Evolutionary conservation across 2,888 invertebrate species (phyloP).

Genomic region (Catocala nupta): DNA sequence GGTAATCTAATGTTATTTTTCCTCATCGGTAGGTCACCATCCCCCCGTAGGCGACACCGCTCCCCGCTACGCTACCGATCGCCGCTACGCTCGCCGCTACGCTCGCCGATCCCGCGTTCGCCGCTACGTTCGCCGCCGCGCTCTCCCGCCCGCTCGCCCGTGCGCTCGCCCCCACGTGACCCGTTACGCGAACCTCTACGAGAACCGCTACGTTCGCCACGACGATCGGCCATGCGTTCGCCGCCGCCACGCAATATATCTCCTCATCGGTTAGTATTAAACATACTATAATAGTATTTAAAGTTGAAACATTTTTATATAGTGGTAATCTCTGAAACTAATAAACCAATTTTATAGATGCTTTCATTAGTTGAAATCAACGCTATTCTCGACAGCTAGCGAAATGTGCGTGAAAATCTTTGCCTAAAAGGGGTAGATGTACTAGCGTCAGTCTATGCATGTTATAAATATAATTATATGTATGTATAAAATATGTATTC

Average conservation of each 20-base stretch:
- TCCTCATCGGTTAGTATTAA: slow-evolving; percentile 68
- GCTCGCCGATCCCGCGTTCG: slow-evolving; percentile 60
- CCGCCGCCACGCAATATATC: slow-evolving; percentile 61
- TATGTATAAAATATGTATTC: no score
- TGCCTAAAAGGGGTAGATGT: no score
- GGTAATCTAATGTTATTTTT: not conserved
- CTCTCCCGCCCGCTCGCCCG: slow-evolving; percentile 54
- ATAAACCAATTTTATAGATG: no score
- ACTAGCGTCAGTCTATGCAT: no score
- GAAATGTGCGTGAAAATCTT: no score
- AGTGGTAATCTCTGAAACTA: no score
- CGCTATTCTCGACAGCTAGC: no score
- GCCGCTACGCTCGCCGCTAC: slow-evolving; percentile 64
- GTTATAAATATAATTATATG: no score
- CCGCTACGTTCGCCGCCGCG: slow-evolving; percentile 65
- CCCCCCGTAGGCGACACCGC: slow-evolving; percentile 82
- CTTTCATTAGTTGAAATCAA: no score
- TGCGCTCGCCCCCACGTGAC: slow-evolving; percentile 57
- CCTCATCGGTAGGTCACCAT: slow-evolving; percentile 69
- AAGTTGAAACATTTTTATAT: no score
- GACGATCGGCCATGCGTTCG: slow-evolving; percentile 57
- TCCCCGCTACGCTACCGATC: slow-evolving; percentile 80
- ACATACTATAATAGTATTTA: not conserved
- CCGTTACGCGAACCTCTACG: slow-evolving; percentile 59
- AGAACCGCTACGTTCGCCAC: slow-evolving; percentile 58